Base-by-base conservation (phyloP, 2,888 invertebrate genomes). In the Tethea ocularis region DNA sequence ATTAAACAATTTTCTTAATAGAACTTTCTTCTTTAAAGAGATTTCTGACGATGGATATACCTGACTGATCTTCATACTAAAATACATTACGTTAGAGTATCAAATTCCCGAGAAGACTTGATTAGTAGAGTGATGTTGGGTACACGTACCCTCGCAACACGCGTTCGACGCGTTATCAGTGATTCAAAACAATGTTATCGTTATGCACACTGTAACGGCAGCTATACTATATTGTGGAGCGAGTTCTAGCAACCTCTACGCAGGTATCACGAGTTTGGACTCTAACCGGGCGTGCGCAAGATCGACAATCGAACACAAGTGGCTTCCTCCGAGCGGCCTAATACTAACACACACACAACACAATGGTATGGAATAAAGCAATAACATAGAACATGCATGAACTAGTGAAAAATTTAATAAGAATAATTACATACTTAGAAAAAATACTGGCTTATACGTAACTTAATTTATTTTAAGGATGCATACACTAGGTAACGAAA, bases 241-340 rank as follows among this genome's bases (percentile, higher is more conserved):
- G 59, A 54, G 52, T 22, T 55, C 52, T 61, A 55, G 61, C 61
- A 56, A 54, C 24, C 22, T 59, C 63, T 65, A 65, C 58, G 46
- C 57, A 24, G 24, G 56, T 38, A 51, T 51, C 36, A n/a, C 22
- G 29, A 46, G 17, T 23, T 36, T 51, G 51, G 22, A 51, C 46
- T 20, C 41, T 46, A 46, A 57, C 57, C 24, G 57, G 20, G 10
- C 38, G 15, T 24, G 52, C 56, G 29, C 59, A 41, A 46, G 38
- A 58, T 57, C 56, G 52, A 17, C n/a, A 52, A 33, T 51, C 62
- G 57, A 57, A 55, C 51, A 59, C 57, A 56, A 57, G 66, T 58
- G 73, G 71, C 73, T 74, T 69, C 74, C 74, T 69, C 72, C 74
- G 72, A 58, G 68, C 69, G 69, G 13, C 51, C 52, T 55, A 52